Evolutionary conservation across 2,797 vertebrate species (phyloP).

Genomic region (Sebastes steindachneri): DNA sequence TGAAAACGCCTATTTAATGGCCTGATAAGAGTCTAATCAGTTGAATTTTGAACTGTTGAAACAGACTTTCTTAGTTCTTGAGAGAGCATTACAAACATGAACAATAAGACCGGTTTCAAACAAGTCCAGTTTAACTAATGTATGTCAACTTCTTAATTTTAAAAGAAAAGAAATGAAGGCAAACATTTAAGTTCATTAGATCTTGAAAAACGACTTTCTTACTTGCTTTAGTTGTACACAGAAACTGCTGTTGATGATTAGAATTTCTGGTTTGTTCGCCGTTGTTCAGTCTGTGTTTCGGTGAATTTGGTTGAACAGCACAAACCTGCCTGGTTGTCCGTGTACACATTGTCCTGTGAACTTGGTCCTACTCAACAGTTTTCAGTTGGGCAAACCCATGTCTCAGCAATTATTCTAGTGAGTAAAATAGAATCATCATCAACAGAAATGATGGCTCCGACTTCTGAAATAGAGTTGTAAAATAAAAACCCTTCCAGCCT

Average conservation of each 20-base stretch:
- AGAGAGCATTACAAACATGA: background rate
- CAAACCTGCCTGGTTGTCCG: background rate
- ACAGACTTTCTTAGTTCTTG: background rate
- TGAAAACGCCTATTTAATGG: background rate
- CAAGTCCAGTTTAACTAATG: background rate
- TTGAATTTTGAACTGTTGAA: background rate
- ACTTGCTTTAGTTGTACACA: background rate
- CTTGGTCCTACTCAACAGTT: background rate
- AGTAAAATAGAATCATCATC: constrained; percentile 6
- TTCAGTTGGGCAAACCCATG: background rate
- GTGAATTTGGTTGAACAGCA: background rate
- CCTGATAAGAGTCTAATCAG: too few relatives aligned
- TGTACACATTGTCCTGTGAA: background rate
- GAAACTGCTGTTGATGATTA: background rate
- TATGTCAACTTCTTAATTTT: background rate
- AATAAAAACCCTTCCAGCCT: background rate
- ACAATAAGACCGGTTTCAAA: background rate
- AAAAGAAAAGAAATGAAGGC: background rate
- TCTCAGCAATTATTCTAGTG: constrained; percentile 21
- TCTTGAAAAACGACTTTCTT: background rate
- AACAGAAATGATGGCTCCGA: constrained; percentile 11
- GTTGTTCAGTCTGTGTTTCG: background rate
- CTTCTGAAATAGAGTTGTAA: background rate
- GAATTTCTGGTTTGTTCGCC: background rate
- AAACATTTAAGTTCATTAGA: background rate